Evolutionary conservation across 2,113 vertebrate species (phyloP).

Genomic region (Falco punctatus): DNA sequence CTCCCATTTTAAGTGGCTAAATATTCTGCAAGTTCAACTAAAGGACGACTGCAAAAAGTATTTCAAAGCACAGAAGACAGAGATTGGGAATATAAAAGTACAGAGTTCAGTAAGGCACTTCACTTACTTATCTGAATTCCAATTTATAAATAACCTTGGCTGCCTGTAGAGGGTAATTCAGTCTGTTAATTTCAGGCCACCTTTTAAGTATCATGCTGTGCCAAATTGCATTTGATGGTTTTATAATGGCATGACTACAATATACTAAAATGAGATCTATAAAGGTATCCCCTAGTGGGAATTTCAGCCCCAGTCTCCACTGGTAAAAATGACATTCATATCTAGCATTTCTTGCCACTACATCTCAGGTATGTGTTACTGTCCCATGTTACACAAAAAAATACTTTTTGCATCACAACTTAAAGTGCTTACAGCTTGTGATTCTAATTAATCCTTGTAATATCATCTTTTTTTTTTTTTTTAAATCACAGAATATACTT

Average conservation of each 20-base stretch:
- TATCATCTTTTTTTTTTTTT: neutral
- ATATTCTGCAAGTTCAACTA: slow-evolving; percentile 3
- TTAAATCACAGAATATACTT: neutral
- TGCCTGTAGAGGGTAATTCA: slow-evolving; percentile 42
- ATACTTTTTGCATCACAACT: neutral
- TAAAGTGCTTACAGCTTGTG: neutral
- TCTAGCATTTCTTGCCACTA: neutral
- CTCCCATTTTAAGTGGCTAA: slow-evolving; percentile 14
- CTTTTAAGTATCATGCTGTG: slow-evolving; percentile 57
- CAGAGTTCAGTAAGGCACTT: slow-evolving; percentile 33
- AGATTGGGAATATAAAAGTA: neutral
- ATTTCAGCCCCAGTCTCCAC: neutral
- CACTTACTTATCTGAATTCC: slow-evolving; percentile 59
- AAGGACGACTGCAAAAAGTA: neutral
- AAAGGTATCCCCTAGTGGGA: slow-evolving; percentile 51
- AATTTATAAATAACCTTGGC: slow-evolving; percentile 72
- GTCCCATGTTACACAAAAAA: neutral
- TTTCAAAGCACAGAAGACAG: slow-evolving; percentile 10
- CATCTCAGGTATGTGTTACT: neutral
- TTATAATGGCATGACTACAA: slow-evolving; percentile 50
- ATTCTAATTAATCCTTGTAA: neutral
- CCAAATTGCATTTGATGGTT: slow-evolving; percentile 58
- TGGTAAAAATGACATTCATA: neutral
- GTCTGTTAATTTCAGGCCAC: slow-evolving; percentile 60
- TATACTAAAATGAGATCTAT: slow-evolving; percentile 52